Evolutionary conservation across 2,888 invertebrate species (phyloP).

Genomic region (Polietes domitor): DNA sequence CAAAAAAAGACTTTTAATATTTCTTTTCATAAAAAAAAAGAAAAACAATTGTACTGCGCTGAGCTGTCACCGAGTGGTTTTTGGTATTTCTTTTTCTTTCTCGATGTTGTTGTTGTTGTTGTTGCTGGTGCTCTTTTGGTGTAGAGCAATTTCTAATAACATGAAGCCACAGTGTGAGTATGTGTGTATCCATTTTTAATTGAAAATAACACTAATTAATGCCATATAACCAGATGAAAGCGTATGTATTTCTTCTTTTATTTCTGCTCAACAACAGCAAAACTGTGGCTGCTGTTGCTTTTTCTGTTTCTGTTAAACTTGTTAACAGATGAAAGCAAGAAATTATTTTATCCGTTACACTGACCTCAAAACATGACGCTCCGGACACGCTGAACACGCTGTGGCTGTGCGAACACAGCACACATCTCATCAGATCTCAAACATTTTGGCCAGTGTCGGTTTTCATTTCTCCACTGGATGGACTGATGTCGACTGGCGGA

Average conservation of each 20-base stretch:
- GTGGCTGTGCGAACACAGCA: not conserved
- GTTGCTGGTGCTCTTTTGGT: not conserved
- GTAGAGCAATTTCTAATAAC: not conserved
- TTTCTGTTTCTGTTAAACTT: conserved; percentile 28
- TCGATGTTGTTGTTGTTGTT: not conserved
- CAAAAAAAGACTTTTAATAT: too few relatives aligned
- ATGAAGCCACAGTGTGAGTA: not conserved
- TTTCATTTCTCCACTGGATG: not conserved
- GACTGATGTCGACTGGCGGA: not conserved
- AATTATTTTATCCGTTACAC: conserved; percentile 64
- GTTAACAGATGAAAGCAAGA: conserved; percentile 60
- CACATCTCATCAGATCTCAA: conserved; percentile 35
- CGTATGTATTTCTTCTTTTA: conserved; percentile 35
- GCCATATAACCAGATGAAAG: conserved; percentile 59
- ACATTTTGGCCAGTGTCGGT: not conserved
- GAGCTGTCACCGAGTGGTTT: too few relatives aligned
- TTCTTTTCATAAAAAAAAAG: too few relatives aligned
- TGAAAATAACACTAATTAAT: conserved; percentile 54
- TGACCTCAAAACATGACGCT: conserved; percentile 60
- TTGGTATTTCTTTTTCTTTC: not conserved
- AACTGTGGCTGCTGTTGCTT: too few relatives aligned
- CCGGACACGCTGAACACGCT: too few relatives aligned
- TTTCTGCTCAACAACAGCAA: conserved; percentile 8
- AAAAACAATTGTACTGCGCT: too few relatives aligned
- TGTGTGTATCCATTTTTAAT: conserved; percentile 53